Conservation (phyloP, 2,797 vertebrate species). For the Ceryle rudis region DNA sequence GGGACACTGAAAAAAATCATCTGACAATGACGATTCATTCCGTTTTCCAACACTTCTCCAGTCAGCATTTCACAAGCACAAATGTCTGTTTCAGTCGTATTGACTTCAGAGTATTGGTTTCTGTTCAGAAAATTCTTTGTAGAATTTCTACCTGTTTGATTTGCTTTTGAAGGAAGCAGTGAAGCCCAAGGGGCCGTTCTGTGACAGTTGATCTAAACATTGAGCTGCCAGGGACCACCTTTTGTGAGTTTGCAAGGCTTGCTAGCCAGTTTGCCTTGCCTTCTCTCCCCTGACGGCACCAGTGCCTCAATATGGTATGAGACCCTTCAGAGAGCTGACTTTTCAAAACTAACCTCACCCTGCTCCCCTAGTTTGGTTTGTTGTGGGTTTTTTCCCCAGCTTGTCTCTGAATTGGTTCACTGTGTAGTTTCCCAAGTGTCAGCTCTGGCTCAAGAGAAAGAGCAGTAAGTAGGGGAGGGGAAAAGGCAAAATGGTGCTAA, state of each 20-base stretch:
- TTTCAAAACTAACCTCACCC: not conserved
- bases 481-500: slow-evolving; percentile 35
- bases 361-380: not conserved
- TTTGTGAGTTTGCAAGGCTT: not conserved
- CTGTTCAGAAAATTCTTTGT: not conserved
- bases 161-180: not conserved
- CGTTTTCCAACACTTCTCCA: not conserved
- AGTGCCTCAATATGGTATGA: not conserved
- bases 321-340: accelerated
- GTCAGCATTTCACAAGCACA: not conserved
- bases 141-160: not conserved
- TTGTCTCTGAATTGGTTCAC: accelerated
- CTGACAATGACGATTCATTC: accelerated
- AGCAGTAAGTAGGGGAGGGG: not conserved
- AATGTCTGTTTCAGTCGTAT: not conserved
- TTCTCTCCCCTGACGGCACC: not conserved
- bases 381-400: not conserved
- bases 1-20: not conserved
- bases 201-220: not conserved
- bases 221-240: not conserved
- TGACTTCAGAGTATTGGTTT: not conserved
- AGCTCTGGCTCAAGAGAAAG: not conserved
- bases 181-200: not conserved
- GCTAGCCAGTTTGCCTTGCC: not conserved
- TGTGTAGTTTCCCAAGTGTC: not conserved